Evolutionary conservation across 2,797 vertebrate genomes (phyloP).

Genomic region (Chrysocyon brachyurus): DNA sequence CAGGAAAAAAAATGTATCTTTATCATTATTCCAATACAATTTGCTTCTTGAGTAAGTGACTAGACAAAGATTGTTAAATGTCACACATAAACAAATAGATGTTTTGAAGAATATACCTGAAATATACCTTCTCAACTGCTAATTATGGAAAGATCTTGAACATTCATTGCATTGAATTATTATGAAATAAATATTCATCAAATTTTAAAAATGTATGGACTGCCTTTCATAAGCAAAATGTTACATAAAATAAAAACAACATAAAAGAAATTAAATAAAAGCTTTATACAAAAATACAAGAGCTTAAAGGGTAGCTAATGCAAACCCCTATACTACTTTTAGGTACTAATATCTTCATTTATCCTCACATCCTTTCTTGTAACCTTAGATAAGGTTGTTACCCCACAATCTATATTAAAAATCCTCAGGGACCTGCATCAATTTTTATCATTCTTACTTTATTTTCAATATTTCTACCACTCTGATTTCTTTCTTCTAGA

Average conservation of each 20-base stretch:
- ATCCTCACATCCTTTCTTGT: background rate
- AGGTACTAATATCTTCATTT: background rate
- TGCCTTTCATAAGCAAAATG: background rate
- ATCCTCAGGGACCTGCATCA: background rate
- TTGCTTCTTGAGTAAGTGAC: background rate
- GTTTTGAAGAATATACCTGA: background rate
- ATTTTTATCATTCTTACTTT: background rate
- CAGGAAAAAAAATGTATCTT: background rate
- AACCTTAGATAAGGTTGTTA: background rate
- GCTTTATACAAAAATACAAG: background rate
- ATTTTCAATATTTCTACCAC: background rate
- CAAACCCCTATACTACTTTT: background rate
- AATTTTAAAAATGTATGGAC: background rate
- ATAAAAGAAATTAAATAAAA: background rate
- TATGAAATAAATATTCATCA: background rate
- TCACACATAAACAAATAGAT: background rate
- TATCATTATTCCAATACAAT: background rate
- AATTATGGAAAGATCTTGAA: background rate
- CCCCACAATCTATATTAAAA: background rate
- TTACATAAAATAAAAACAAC: background rate
- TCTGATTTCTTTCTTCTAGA: background rate
- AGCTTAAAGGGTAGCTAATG: background rate
- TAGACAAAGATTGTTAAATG: background rate
- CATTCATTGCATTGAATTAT: background rate
- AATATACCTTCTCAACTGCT: background rate